phyloP scores from a whole-genome alignment of 2,113 vertebrate species.

The Crotalus helleri region DNA sequence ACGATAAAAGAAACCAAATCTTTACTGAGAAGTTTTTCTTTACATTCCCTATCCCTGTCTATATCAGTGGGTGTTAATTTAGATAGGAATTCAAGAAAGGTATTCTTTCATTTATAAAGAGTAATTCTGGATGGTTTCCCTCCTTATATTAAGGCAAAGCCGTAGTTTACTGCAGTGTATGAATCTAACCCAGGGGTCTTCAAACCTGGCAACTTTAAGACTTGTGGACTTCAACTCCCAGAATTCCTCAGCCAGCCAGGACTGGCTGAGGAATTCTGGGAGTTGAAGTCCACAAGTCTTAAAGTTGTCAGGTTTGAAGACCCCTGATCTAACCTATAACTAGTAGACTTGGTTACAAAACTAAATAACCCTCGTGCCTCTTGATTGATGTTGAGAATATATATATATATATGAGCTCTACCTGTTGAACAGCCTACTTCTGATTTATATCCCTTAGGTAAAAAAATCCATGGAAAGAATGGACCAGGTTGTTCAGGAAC shows the following conservation, averaged over 20 bases:
- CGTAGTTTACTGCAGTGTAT: neutral
- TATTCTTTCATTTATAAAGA: neutral
- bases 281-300: no score
- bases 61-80: neutral
- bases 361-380: neutral
- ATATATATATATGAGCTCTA: neutral
- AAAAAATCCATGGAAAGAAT: conserved; percentile 83
- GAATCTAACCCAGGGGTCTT: neutral
- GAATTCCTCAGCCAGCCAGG: no score
- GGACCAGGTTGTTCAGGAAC: conserved; percentile 83
- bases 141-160: neutral
- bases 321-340: neutral
- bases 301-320: no score
- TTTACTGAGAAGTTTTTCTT: neutral
- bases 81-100: neutral
- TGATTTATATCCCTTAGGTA: conserved; percentile 70
- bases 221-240: no score
- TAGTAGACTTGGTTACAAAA: neutral
- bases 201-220: no score
- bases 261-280: no score
- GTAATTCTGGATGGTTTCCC: neutral
- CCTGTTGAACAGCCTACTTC: neutral
- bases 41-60: neutral
- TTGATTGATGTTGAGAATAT: neutral
- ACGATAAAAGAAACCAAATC: neutral